Percentiles rank a stretch among this genome's conserved stretches.
phyloP scores from a whole-genome alignment of 2,113 vertebrate genomes.

The Sphyrna mokarran region DNA sequence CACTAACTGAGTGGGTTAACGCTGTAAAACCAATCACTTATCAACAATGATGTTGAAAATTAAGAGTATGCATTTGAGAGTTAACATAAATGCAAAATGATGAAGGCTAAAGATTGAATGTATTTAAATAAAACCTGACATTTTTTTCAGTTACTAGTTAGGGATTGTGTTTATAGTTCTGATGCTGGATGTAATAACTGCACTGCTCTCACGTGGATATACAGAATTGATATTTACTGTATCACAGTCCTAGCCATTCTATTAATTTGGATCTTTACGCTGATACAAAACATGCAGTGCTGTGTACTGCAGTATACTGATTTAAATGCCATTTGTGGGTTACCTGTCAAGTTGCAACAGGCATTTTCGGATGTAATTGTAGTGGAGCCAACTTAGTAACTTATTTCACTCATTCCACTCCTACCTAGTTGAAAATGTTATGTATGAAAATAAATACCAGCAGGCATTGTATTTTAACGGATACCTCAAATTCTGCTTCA shows the following conservation, averaged over 20 bases:
- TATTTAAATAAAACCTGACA: conserved; percentile 14
- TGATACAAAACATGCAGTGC: not conserved
- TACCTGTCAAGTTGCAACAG: not conserved
- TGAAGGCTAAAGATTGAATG: conserved; percentile 17
- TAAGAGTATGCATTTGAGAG: not conserved
- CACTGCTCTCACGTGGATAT: not conserved
- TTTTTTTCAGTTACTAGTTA: not conserved
- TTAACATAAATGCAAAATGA: conserved; percentile 9
- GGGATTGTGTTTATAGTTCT: conserved; percentile 17
- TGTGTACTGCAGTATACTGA: not conserved
- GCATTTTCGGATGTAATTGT: not conserved
- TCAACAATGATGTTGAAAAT: not conserved
- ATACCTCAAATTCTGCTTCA: not conserved
- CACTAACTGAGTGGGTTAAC: conserved; percentile 25
- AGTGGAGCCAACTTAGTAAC: not conserved
- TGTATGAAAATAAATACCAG: not conserved
- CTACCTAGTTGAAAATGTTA: not conserved
- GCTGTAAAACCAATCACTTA: conserved; percentile 8
- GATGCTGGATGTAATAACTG: conserved; percentile 19
- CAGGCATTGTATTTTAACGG: not conserved
- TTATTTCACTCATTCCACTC: not conserved
- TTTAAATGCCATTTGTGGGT: not conserved
- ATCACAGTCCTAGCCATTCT: not conserved
- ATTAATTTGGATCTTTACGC: conserved; percentile 2
- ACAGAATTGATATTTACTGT: not conserved